Base-by-base conservation (phyloP, 2,113 vertebrate species). In the Rhinopomastus cyanomelas region DNA sequence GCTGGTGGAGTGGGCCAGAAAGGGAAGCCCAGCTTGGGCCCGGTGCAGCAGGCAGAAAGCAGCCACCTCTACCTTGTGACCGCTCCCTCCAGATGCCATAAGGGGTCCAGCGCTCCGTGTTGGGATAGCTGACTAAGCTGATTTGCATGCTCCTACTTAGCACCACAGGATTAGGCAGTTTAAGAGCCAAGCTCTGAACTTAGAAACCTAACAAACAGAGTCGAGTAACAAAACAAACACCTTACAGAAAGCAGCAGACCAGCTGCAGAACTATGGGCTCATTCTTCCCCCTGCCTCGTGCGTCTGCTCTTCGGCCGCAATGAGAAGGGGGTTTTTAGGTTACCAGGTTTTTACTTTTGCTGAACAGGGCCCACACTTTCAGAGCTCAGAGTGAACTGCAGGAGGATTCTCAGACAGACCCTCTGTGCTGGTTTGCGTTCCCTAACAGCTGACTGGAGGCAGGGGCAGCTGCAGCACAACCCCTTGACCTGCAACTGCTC, bases 61-160 rank as follows among this genome's bases (percentile, higher is more conserved):
- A 84, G 64, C 19, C 6, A 1, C 69, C 82, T 94, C 56, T 30
- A 49, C 67, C 89, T 81, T 88, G 84, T 76, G 88, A 91, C 93
- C 66, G 6, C 30, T 93, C 88, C 82, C 57, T 94, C 85, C 88
- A 86, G 87, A 73, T 82, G 74, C 90, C 85, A 53, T 64, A 76
- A 88, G 78, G 57, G 86, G 74, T 66, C 71, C 34, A 83, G 66
- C 17, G 6, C 77, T 92, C 81, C 95, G 67, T 51, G 67, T 75
- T 81, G 72, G 88, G 94, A 93, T 88, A 91, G 86, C 74, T 90
- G 82, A 92, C 90, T 89, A 96, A 97, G 92, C 95, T 92, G 85
- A 89, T 95, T 77, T 93, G 89, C 91, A 92, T 94, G 97, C 89
- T 96, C 93, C 95, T 96, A 94, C 93, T 96, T 93, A 95, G 93